Conservation (phyloP, 2,888 invertebrate species). For the Homarus gammarus region DNA sequence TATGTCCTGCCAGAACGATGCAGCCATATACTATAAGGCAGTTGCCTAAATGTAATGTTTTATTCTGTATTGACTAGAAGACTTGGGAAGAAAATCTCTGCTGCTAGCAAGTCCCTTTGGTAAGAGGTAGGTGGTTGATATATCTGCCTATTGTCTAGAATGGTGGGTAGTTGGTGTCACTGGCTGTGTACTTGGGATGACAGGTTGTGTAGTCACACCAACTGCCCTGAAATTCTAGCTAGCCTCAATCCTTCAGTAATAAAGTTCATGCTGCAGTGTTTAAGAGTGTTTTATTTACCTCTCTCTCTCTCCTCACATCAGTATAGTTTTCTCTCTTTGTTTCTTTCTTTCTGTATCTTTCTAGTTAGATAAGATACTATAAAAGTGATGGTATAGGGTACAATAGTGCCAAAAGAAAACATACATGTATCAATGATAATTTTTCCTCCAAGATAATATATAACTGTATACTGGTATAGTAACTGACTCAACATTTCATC, state of each 20-base stretch:
- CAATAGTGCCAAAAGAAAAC: too few species aligned
- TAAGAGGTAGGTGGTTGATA: neutral
- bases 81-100: neutral
- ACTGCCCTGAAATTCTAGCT: neutral
- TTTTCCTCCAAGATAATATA: too few species aligned
- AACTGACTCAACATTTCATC: too few species aligned
- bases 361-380: too few species aligned
- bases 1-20: neutral
- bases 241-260: neutral
- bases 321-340: neutral
- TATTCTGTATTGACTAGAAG: neutral
- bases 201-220: neutral
- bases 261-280: constrained; percentile 26
- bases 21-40: neutral
- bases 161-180: neutral
- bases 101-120: neutral
- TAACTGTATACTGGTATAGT: too few species aligned
- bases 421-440: too few species aligned
- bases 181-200: neutral
- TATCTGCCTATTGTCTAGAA: neutral
- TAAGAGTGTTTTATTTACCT: neutral
- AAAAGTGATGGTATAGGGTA: too few species aligned
- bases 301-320: too few species aligned
- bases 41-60: neutral
- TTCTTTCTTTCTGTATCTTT: too few species aligned